A percentile compares a stretch with the other conserved stretches of the same genome.
Conservation (phyloP, 2,797 vertebrate species). For the Yasuhikotakia modesta region DNA sequence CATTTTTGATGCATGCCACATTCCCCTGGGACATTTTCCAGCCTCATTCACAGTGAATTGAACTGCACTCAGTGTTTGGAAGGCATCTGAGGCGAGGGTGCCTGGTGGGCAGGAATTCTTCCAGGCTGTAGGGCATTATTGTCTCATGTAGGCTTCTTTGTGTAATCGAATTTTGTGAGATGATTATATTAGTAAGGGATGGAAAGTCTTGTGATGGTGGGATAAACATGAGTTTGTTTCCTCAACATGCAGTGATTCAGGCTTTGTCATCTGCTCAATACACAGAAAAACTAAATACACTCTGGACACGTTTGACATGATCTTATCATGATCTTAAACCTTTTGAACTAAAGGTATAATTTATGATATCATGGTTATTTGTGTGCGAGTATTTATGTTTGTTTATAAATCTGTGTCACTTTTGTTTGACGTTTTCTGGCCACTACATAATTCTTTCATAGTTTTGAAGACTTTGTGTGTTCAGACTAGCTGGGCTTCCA, state of each 20-base stretch:
- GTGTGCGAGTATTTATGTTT: too few species aligned
- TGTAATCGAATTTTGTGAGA: conserved; percentile 40
- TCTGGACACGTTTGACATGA: neutral
- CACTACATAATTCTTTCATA: neutral
- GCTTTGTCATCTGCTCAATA: neutral
- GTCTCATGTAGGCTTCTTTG: conserved; percentile 30
- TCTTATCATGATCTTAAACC: too few species aligned
- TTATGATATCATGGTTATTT: too few species aligned
- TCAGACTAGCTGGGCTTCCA: neutral
- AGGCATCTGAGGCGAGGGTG: conserved; percentile 22
- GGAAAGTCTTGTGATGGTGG: conserved; percentile 43
- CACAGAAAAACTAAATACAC: neutral
- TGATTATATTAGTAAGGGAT: conserved; percentile 36
- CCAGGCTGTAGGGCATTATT: conserved; percentile 25
- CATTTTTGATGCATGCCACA: conserved; percentile 64
- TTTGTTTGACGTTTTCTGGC: neutral
- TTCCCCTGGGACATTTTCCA: conserved; percentile 47
- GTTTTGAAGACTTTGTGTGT: neutral
- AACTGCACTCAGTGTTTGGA: conserved; percentile 3
- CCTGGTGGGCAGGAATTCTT: conserved; percentile 31
- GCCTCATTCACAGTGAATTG: conserved; percentile 37
- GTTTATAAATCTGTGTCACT: neutral
- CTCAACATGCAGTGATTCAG: conserved; percentile 31
- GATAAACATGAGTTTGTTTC: conserved; percentile 39
- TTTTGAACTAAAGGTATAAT: too few species aligned